phyloP scores from a whole-genome alignment of 2,797 vertebrate species.

The Erethizon dorsatum region DNA sequence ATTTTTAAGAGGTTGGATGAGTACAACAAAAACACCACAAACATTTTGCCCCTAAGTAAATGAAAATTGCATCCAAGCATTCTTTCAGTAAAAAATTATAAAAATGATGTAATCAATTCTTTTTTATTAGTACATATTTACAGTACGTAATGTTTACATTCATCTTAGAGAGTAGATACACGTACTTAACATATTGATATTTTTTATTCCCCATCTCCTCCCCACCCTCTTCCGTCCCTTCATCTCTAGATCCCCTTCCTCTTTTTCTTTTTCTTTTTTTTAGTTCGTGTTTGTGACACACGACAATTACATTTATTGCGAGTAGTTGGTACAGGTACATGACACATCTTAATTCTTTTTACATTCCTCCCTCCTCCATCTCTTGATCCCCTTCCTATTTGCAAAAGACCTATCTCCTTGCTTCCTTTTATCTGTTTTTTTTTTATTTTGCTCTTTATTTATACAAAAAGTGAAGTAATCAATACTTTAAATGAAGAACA shows the following conservation, averaged over 20 bases:
- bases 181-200: not conserved
- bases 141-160: not conserved
- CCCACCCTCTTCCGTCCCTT: not conserved
- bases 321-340: not conserved
- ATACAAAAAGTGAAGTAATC: not conserved
- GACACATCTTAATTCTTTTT: not conserved
- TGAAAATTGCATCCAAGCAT: slow-evolving; percentile 1
- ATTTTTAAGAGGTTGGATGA: not conserved
- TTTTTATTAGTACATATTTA: not conserved
- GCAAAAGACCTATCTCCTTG: not conserved
- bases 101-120: not conserved
- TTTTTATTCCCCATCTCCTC: not conserved
- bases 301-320: not conserved
- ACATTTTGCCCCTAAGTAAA: not conserved
- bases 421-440: not conserved
- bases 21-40: not conserved
- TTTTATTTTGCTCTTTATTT: not conserved
- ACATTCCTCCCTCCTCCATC: not conserved
- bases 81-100: not conserved
- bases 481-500: not conserved
- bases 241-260: not conserved
- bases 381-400: not conserved
- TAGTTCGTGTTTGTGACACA: not conserved
- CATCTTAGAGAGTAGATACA: not conserved
- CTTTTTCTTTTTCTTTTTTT: not conserved